Evolutionary conservation across 2,888 invertebrate genomes (phyloP).

Genomic region (Pristionchus maxplancki): DNA sequence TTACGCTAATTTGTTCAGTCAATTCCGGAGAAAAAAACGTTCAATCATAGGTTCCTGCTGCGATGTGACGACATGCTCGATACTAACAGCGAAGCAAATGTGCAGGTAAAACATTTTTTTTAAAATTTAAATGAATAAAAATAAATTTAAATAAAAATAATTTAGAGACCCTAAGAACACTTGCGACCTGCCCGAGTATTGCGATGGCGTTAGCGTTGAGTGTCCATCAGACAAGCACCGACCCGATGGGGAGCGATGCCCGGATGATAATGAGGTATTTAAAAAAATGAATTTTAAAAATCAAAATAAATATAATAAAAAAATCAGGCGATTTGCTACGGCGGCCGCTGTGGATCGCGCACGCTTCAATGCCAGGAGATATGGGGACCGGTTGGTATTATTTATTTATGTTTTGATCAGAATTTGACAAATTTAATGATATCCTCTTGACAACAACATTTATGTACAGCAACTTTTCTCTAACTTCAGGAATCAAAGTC

Average conservation of each 20-base stretch:
- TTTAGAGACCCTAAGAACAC: neutral
- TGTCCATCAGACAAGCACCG: neutral
- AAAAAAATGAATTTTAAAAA: neutral
- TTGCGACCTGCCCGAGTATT: neutral
- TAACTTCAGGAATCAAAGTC: too few relatives aligned
- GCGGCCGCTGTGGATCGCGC: neutral
- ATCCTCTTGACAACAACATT: too few relatives aligned
- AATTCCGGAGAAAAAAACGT: too few relatives aligned
- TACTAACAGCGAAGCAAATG: neutral
- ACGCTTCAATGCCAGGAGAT: neutral
- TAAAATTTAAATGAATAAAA: too few relatives aligned
- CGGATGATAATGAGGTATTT: neutral
- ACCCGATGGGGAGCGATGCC: neutral
- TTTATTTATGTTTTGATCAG: too few relatives aligned
- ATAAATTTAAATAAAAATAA: too few relatives aligned
- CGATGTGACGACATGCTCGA: neutral
- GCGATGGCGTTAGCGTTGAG: neutral
- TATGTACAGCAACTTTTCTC: too few relatives aligned
- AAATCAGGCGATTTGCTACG: neutral
- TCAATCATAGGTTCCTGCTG: neutral
- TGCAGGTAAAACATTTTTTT: neutral
- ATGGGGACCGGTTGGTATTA: neutral
- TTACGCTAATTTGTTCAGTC: neutral
- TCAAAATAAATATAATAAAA: neutral
- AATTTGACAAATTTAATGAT: too few relatives aligned